A percentile compares a stretch with the other conserved stretches of the same genome.
phyloP scores from a whole-genome alignment of 2,888 invertebrate species.

The Netelia inedita region DNA sequence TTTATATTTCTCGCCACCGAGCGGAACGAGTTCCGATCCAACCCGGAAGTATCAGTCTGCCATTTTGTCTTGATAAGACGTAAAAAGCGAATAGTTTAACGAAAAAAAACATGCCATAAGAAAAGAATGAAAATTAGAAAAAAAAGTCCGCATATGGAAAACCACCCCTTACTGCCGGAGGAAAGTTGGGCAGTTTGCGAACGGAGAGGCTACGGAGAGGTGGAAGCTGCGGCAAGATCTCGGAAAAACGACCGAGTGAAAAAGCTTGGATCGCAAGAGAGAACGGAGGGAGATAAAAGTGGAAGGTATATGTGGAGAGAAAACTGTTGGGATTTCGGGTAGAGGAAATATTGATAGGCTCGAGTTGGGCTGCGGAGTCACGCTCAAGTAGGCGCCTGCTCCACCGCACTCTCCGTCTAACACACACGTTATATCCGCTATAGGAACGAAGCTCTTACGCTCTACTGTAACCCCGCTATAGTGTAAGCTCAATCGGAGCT shows the following conservation, averaged over 20 bases:
- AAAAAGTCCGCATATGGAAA: constrained; percentile 29
- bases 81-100: neutral
- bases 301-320: constrained; percentile 67
- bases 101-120: neutral
- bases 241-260: constrained; percentile 61
- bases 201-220: neutral
- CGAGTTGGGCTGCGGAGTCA: constrained; percentile 84
- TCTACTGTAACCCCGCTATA: constrained; percentile 45
- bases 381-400: constrained; percentile 83
- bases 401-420: constrained; percentile 70
- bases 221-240: constrained; percentile 21
- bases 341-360: constrained; percentile 84
- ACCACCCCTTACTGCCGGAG: neutral
- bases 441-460: constrained; percentile 43
- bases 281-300: constrained; percentile 25
- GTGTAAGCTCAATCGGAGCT: constrained; percentile 60
- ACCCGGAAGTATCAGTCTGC: constrained; percentile 54
- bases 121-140: constrained; percentile 14
- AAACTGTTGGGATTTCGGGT: constrained; percentile 78
- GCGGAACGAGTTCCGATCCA: constrained; percentile 36
- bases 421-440: constrained; percentile 53
- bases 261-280: constrained; percentile 42
- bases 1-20: constrained; percentile 29
- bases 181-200: neutral
- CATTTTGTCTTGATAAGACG: constrained; percentile 50